phyloP scores from a whole-genome alignment of 2,888 invertebrate species.

The Orthosia incerta region DNA sequence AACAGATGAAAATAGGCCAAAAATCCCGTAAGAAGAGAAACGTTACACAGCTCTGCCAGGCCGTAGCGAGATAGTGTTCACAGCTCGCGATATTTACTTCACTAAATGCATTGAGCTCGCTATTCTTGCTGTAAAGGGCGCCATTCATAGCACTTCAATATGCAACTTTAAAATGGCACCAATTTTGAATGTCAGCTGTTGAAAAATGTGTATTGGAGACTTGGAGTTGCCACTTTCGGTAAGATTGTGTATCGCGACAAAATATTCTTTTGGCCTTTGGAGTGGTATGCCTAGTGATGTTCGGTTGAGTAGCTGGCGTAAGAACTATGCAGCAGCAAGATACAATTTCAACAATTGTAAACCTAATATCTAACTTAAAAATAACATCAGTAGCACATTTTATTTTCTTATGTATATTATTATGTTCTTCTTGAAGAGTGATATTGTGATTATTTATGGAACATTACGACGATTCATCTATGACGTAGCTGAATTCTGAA shows the following conservation, averaged over 20 bases:
- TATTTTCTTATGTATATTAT: no score
- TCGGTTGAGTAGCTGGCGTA: neutral
- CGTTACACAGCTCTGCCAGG: slow-evolving; percentile 12
- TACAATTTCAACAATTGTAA: neutral
- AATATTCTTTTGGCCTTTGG: slow-evolving; percentile 10
- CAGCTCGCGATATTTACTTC: slow-evolving; percentile 60
- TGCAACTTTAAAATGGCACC: slow-evolving; percentile 48
- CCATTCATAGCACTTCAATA: slow-evolving; percentile 43
- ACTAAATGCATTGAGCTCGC: slow-evolving; percentile 61
- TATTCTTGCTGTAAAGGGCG: slow-evolving; percentile 49
- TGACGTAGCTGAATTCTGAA: no score
- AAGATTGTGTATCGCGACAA: slow-evolving; percentile 13
- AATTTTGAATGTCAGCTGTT: slow-evolving; percentile 46
- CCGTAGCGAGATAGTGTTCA: slow-evolving; percentile 59
- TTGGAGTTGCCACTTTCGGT: slow-evolving; percentile 13
- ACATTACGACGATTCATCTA: no score
- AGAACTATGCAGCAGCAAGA: neutral
- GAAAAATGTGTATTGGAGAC: slow-evolving; percentile 5
- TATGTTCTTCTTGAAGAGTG: no score
- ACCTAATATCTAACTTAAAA: no score
- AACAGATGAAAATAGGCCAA: slow-evolving; percentile 3
- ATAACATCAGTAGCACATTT: no score
- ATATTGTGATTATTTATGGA: no score
- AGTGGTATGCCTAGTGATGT: neutral
- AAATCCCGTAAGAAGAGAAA: slow-evolving; percentile 37